Conservation (phyloP, 2,797 vertebrate genomes). For the Anguilla megastoma region DNA sequence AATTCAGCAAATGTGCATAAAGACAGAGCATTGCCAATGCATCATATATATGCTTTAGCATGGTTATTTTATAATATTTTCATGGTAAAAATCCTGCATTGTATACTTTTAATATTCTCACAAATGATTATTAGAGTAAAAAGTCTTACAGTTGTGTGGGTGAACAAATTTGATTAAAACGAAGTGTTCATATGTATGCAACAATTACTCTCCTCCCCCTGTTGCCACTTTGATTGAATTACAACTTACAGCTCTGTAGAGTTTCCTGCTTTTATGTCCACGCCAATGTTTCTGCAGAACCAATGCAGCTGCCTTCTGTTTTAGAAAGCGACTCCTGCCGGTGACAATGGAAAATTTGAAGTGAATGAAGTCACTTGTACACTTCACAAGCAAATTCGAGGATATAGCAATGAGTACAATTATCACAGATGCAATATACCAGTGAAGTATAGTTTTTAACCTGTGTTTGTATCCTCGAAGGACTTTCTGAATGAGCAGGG, state of each 20-base stretch:
- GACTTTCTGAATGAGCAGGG: constrained; percentile 83
- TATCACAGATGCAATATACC: background rate
- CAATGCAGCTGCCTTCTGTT: constrained; percentile 75
- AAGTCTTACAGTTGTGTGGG: background rate
- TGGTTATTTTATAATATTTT: too few species aligned
- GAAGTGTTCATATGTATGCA: background rate
- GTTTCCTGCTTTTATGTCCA: constrained; percentile 62
- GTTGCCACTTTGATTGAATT: background rate
- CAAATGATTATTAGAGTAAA: background rate
- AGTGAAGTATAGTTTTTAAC: constrained; percentile 56
- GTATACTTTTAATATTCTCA: background rate
- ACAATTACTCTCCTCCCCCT: background rate
- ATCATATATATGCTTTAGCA: too few species aligned
- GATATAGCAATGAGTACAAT: background rate
- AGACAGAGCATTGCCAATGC: too few species aligned
- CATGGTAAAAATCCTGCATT: too few species aligned
- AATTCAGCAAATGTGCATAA: too few species aligned
- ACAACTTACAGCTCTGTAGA: constrained; percentile 70
- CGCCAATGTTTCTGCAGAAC: constrained; percentile 85
- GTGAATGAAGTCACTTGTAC: background rate
- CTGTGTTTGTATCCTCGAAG: constrained; percentile 84
- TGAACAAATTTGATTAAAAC: background rate
- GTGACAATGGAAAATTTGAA: background rate
- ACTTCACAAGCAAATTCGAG: background rate
- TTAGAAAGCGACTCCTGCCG: constrained; percentile 82